Percentiles rank a stretch among this genome's conserved stretches.
phyloP scores from a whole-genome alignment of 1,140 invertebrate species.

The Drosophila jambulina region DNA sequence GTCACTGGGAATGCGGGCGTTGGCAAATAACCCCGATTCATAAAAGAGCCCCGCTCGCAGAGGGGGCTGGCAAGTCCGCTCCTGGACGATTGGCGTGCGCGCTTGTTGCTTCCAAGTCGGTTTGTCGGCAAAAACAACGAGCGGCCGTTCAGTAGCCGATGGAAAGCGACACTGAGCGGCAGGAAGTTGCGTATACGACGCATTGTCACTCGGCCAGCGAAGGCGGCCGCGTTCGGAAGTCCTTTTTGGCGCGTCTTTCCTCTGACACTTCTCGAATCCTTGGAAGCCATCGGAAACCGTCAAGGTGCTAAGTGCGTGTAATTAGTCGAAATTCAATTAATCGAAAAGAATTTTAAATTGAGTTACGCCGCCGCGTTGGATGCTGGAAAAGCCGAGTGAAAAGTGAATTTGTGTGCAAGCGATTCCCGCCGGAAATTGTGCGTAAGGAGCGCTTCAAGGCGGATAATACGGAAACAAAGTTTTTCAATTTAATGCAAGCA shows the following conservation, averaged over 20 bases:
- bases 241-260: slow-evolving; percentile 53
- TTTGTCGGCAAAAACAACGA: slow-evolving; percentile 36
- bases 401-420: slow-evolving; percentile 31
- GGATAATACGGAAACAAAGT: neutral
- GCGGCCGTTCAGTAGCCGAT: slow-evolving; percentile 73
- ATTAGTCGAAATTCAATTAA: slow-evolving; percentile 71
- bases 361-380: slow-evolving; percentile 38
- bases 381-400: slow-evolving; percentile 29
- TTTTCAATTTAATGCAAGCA: slow-evolving; percentile 10
- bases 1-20: slow-evolving; percentile 17
- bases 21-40: slow-evolving; percentile 28
- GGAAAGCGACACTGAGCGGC: slow-evolving; percentile 74
- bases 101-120: slow-evolving; percentile 58
- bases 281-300: slow-evolving; percentile 4
- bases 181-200: slow-evolving; percentile 79
- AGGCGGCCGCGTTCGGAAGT: slow-evolving; percentile 38
- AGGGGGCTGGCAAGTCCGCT: slow-evolving; percentile 21
- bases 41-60: neutral
- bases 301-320: slow-evolving; percentile 68
- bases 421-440: slow-evolving; percentile 44
- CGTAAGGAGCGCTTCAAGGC: slow-evolving; percentile 1
- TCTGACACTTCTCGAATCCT: slow-evolving; percentile 18
- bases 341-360: slow-evolving; percentile 45
- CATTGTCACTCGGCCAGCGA: slow-evolving; percentile 38
- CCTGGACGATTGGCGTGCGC: slow-evolving; percentile 40